A percentile compares a stretch with the other conserved stretches of the same genome.
Conservation (phyloP, 2,888 invertebrate genomes). For the Limnephilus lunatus region DNA sequence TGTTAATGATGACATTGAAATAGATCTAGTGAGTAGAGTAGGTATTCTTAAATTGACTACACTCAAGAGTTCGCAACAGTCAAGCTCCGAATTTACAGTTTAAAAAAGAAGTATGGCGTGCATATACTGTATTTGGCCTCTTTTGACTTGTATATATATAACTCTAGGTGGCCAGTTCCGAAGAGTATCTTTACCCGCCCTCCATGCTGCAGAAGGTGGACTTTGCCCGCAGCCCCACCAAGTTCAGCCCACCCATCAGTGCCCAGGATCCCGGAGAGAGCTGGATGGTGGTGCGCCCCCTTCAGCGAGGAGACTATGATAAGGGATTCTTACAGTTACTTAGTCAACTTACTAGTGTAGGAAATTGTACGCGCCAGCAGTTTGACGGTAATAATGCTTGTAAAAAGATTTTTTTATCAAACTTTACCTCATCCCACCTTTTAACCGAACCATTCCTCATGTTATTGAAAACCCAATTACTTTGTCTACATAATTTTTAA, state of each 20-base stretch:
- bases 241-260: slow-evolving; percentile 83
- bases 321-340: slow-evolving; percentile 90
- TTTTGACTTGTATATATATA: not conserved
- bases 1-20: too few relatives aligned
- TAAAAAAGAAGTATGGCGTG: too few relatives aligned
- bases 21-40: too few relatives aligned
- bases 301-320: slow-evolving; percentile 88
- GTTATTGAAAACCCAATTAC: too few relatives aligned
- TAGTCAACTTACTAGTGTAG: slow-evolving; percentile 90
- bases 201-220: slow-evolving; percentile 81
- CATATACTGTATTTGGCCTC: too few relatives aligned
- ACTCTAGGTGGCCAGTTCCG: slow-evolving; percentile 72
- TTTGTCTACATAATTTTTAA: too few relatives aligned
- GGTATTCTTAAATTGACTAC: too few relatives aligned
- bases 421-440: not conserved
- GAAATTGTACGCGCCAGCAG: slow-evolving; percentile 85
- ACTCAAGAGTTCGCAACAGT: too few relatives aligned
- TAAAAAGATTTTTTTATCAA: not conserved
- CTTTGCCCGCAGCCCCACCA: slow-evolving; percentile 80
- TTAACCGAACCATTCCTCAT: too few relatives aligned
- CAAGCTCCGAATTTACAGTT: too few relatives aligned
- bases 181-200: slow-evolving; percentile 81
- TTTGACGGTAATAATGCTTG: slow-evolving; percentile 83
- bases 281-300: slow-evolving; percentile 87
- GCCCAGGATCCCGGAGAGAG: slow-evolving; percentile 84